Conservation (phyloP, 2,113 vertebrate species). For the Cottus gobio region DNA sequence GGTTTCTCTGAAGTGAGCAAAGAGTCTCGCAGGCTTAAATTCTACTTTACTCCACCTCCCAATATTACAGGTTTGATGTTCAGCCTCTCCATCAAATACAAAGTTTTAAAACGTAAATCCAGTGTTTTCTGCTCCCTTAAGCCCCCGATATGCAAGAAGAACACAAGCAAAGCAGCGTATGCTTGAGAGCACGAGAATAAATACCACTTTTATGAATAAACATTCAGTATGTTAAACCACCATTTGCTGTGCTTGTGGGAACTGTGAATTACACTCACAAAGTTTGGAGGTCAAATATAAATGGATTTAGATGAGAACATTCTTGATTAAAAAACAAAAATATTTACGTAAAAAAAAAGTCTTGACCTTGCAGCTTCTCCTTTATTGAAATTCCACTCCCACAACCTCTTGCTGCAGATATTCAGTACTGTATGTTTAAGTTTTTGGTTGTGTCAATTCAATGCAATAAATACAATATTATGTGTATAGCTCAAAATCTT, state of each 20-base stretch:
- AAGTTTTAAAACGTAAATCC: not conserved
- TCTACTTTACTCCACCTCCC: slow-evolving; percentile 11
- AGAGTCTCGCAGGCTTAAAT: slow-evolving; percentile 42
- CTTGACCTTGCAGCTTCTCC: not conserved
- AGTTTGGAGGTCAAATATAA: not conserved
- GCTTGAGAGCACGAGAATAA: not conserved
- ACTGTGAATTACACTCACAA: not conserved
- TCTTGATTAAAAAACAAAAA: not conserved
- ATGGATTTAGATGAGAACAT: not conserved
- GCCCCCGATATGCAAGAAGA: not conserved
- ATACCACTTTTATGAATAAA: not conserved
- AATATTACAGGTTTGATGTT: slow-evolving; percentile 46
- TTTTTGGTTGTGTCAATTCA: not conserved
- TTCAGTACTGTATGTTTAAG: not conserved
- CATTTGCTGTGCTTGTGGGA: not conserved
- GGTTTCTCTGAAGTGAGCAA: slow-evolving; percentile 3
- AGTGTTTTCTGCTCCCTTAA: slow-evolving; percentile 16
- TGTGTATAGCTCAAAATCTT: not conserved
- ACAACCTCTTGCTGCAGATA: not conserved
- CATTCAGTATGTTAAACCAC: not conserved
- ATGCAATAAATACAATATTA: not conserved
- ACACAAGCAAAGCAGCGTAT: slow-evolving; percentile 12
- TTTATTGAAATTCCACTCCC: not conserved
- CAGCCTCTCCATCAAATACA: slow-evolving; percentile 13
- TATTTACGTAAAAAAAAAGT: too few relatives aligned